Evolutionary conservation across 1,140 invertebrate genomes (phyloP).

Genomic region (Calliopsis andreniformis): DNA sequence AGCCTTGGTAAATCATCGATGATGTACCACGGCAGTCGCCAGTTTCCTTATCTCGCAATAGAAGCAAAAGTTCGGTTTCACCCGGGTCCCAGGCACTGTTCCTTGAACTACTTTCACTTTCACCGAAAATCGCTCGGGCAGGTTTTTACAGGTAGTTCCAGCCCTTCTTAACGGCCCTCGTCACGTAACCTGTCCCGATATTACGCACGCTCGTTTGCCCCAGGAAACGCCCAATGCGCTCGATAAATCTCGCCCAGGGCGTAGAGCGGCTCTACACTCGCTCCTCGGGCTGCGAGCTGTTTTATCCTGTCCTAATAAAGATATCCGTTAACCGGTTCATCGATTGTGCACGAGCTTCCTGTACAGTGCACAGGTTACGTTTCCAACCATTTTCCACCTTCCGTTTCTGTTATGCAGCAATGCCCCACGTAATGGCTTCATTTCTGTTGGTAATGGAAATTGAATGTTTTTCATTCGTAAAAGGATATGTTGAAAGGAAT

Average conservation of each 20-base stretch:
- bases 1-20: too few species aligned
- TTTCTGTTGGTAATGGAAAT: too few species aligned
- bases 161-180: not conserved
- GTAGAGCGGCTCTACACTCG: not conserved
- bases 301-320: not conserved
- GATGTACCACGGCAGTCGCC: too few species aligned
- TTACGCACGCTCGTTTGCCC: too few species aligned
- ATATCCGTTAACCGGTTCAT: not conserved
- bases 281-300: not conserved
- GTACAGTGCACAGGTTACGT: not conserved
- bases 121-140: constrained; percentile 45
- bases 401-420: too few species aligned
- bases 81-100: not conserved
- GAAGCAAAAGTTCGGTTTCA: constrained; percentile 14
- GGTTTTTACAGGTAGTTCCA: not conserved
- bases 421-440: too few species aligned
- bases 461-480: too few species aligned
- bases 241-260: not conserved
- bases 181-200: constrained; percentile 18
- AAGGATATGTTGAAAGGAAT: too few species aligned
- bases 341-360: not conserved
- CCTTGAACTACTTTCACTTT: constrained; percentile 51
- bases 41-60: too few species aligned
- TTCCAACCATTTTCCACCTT: too few species aligned
- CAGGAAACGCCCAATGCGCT: not conserved